A percentile compares a stretch with the other conserved stretches of the same genome.
Evolutionary conservation across 2,888 invertebrate genomes (phyloP).

Genomic region (Oscheius myriophilus): DNA sequence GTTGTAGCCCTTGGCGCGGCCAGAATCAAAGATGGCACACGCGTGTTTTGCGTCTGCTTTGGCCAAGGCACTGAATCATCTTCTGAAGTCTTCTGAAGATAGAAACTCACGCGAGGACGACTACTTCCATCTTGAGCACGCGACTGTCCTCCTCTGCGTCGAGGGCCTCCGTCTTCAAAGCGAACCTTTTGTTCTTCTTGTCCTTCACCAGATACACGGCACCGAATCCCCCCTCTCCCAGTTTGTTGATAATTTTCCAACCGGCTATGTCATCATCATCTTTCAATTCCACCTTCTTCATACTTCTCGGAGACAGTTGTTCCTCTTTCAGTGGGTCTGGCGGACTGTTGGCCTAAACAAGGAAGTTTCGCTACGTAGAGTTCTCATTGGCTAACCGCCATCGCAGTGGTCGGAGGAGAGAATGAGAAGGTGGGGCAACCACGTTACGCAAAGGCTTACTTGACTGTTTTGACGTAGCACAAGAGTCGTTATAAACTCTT

Average conservation of each 20-base stretch:
- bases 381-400: no score
- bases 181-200: background rate
- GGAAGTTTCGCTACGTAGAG: no score
- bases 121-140: conserved; percentile 24
- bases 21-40: conserved; percentile 44
- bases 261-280: background rate
- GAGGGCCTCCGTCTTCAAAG: conserved; percentile 1
- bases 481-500: no score
- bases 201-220: conserved; percentile 9
- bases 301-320: no score
- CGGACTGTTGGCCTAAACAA: no score
- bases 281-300: no score
- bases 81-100: no score
- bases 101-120: background rate
- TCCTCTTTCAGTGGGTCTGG: no score
- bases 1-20: conserved; percentile 39
- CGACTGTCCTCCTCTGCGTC: background rate
- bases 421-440: no score
- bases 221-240: conserved; percentile 6
- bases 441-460: no score
- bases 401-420: no score
- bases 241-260: background rate
- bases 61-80: background rate
- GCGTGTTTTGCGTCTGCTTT: conserved; percentile 31
- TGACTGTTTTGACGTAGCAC: no score